A percentile compares a stretch with the other conserved stretches of the same genome.
Conservation (phyloP, 2,888 invertebrate genomes). For the Dryocosmus kuriphilus region DNA sequence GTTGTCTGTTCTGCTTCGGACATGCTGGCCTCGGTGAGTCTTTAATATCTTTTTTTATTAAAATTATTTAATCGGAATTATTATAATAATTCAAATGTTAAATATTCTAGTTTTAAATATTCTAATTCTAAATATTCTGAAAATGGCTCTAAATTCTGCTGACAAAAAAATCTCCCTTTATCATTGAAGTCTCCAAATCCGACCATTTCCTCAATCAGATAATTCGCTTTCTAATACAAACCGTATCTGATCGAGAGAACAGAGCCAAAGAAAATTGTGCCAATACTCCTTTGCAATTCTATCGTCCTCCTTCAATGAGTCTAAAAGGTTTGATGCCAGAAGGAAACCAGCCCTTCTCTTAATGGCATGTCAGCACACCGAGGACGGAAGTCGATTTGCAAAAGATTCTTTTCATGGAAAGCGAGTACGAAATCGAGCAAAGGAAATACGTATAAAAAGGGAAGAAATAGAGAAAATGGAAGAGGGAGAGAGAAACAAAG, state of each 20-base stretch:
- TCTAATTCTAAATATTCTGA: background rate
- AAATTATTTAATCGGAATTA: no score
- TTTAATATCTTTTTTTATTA: conserved; percentile 20
- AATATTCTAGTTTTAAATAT: no score
- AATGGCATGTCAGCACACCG: conserved; percentile 32
- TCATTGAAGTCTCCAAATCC: background rate
- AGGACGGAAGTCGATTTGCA: conserved; percentile 35
- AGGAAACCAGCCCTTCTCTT: conserved; percentile 18
- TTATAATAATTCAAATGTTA: no score
- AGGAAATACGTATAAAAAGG: conserved; percentile 32
- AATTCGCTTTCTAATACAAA: conserved; percentile 4
- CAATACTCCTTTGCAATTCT: conserved; percentile 35
- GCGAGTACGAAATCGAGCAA: conserved; percentile 14
- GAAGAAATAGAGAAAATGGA: conserved; percentile 45
- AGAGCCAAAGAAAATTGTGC: conserved; percentile 35
- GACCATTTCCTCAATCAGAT: conserved; percentile 23
- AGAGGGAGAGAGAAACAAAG: conserved; percentile 45
- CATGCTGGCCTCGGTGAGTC: conserved; percentile 90
- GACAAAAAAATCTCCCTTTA: background rate
- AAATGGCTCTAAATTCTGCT: background rate
- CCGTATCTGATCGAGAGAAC: conserved; percentile 23
- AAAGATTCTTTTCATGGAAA: conserved; percentile 28
- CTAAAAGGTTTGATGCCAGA: conserved; percentile 36
- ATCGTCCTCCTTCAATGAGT: conserved; percentile 33
- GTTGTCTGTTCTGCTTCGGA: conserved; percentile 93